Evolutionary conservation across 2,113 vertebrate genomes (phyloP), one percentile per base, ranked within the genome.

Genomic region (Felis chaus): DNA sequence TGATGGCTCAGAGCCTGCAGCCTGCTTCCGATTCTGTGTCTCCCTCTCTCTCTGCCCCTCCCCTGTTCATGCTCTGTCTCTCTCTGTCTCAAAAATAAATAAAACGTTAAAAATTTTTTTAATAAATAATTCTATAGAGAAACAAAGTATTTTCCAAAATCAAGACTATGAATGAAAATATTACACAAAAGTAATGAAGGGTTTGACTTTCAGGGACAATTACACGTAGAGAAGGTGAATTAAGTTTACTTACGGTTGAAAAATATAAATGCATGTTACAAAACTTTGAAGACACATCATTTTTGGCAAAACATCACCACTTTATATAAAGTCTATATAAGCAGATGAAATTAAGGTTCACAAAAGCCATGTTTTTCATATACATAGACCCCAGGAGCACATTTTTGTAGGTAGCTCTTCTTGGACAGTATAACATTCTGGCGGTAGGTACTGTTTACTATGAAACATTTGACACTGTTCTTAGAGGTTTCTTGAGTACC

Each of bases 321-420:
- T 36, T 36, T 36, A 36, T 36, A 36, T 36, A 36, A 68, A 96
- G 82, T 97, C 79, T 93, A 31, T 76, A 27, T 55, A 96, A 94
- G 33, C 27, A 94, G 48, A 95, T 94, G 45, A 89, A 95, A 95
- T 93, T 91, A 50, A 73, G 66, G 45, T 86, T 96, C 61, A 85
- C 13, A 57, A 31, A 94, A 48, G 19, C 16, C 18, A 1, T 94
- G 13, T 21, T 97, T 94, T 76, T 86, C 92, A 90, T 61, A 76
- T 6, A 90, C 53, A 90, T 33, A 92, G 36, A 93, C n/a, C 19
- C 7, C 21, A 78, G 45, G 45, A 91, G 71, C 36, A 93, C 45
- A 63, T 3, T 92, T 87, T 95, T 76, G 91, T 33, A n/a, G 16
- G 7, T 23, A 87, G 11, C 23, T 94, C 41, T 81, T 55, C 14